Percentiles rank a stretch among this genome's conserved stretches.
Evolutionary conservation across 2,113 vertebrate genomes (phyloP).

Genomic region (Sclerurus mexicanus): DNA sequence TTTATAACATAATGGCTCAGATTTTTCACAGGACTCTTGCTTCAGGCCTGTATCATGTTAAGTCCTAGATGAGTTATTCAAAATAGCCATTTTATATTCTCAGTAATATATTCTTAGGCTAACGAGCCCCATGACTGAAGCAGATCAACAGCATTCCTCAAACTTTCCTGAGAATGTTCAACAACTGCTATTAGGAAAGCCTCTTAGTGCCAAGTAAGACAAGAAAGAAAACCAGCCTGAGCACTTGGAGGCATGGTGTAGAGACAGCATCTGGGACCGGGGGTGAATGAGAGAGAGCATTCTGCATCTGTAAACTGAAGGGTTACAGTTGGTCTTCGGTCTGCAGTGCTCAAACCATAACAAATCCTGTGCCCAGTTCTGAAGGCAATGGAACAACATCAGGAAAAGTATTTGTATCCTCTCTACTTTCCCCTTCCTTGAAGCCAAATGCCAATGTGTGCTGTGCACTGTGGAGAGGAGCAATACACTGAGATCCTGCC

Average conservation of each 20-base stretch:
- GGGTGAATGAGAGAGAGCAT: not conserved
- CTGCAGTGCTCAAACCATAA: not conserved
- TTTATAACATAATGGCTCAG: not conserved
- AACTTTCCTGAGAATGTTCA: not conserved
- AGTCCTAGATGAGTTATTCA: not conserved
- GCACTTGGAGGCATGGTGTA: not conserved
- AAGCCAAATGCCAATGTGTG: not conserved
- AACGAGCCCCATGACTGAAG: not conserved
- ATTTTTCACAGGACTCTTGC: not conserved
- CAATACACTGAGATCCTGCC: not conserved
- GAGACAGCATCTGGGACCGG: fast-evolving
- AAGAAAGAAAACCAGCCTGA: not conserved
- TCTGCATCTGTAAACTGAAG: not conserved
- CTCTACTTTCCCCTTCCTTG: not conserved
- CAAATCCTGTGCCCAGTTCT: not conserved
- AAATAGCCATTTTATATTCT: not conserved
- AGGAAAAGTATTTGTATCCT: not conserved
- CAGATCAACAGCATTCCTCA: not conserved
- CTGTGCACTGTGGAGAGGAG: not conserved
- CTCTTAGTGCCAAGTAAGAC: not conserved
- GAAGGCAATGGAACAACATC: not conserved
- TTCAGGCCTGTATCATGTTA: not conserved
- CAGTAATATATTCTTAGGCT: not conserved
- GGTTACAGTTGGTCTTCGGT: not conserved
- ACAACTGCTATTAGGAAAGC: not conserved